These are phyloP conservation scores for Ceratosolen fusciceps DNA, from an alignment of 1,140 invertebrate species.

Conservation along the genomic window DNA sequence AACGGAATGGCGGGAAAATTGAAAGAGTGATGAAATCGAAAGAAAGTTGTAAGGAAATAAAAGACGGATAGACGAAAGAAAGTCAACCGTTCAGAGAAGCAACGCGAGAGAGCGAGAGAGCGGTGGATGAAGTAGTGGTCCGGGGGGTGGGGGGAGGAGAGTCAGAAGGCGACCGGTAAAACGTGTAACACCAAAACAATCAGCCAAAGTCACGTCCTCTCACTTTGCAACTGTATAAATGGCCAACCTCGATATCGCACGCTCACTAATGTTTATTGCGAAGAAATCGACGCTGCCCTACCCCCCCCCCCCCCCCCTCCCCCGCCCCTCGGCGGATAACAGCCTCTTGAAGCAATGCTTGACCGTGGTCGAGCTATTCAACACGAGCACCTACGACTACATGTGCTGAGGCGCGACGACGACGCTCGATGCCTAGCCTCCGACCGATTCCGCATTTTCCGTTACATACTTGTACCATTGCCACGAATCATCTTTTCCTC, in stretches of 20 bases:
- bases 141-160: not conserved
- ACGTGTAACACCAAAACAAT: constrained; percentile 27
- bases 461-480: constrained; percentile 6
- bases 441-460: constrained; percentile 24
- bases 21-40: too few relatives aligned
- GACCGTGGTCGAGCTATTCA: not conserved
- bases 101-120: not conserved
- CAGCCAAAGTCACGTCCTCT: constrained; percentile 44
- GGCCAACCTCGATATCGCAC: constrained; percentile 13
- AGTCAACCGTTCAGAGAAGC: not conserved
- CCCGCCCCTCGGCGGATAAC: not conserved
- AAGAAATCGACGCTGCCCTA: constrained; percentile 9
- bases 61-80: not conserved
- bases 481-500: not conserved
- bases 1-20: too few relatives aligned
- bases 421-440: not conserved
- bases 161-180: not conserved
- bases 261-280: constrained; percentile 4
- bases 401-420: not conserved
- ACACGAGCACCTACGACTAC: not conserved
- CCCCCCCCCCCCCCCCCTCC: too few relatives aligned
- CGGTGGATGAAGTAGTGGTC: not conserved
- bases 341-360: not conserved
- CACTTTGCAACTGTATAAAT: constrained; percentile 9
- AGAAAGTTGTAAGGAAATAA: not conserved